phyloP scores from a whole-genome alignment of 2,888 invertebrate species.

The Drosophila quasianomalipes region DNA sequence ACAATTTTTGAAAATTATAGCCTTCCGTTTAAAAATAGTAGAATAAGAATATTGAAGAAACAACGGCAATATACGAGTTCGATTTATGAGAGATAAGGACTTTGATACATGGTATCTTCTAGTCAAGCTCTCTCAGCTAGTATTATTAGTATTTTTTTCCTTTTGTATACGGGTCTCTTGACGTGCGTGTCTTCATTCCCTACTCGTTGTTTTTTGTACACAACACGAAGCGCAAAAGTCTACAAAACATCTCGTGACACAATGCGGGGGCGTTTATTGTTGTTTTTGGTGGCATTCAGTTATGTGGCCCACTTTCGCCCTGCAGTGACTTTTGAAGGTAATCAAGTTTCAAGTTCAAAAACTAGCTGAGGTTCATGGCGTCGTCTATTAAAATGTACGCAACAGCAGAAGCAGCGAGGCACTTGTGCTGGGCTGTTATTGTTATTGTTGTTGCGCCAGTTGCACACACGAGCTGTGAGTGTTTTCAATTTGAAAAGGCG shows the following conservation, averaged over 20 bases:
- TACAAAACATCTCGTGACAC: slow-evolving; percentile 73
- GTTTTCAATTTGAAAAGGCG: slow-evolving; percentile 64
- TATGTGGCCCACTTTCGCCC: slow-evolving; percentile 44
- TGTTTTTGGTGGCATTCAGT: slow-evolving; percentile 30
- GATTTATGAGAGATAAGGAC: background rate
- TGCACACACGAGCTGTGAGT: slow-evolving; percentile 29
- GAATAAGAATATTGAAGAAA: background rate
- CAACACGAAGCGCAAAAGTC: slow-evolving; percentile 47
- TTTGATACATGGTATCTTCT: slow-evolving; percentile 1
- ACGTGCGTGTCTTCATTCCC: slow-evolving; percentile 64
- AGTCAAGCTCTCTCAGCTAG: background rate
- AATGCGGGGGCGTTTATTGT: slow-evolving; percentile 56
- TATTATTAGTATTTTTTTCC: slow-evolving; percentile 1
- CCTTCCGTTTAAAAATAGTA: background rate
- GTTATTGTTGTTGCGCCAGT: slow-evolving; percentile 57
- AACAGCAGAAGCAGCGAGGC: slow-evolving; percentile 18
- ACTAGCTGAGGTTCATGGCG: slow-evolving; percentile 72
- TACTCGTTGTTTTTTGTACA: slow-evolving; percentile 28
- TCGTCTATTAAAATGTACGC: slow-evolving; percentile 49
- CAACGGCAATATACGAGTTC: background rate
- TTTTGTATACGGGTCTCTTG: slow-evolving; percentile 51
- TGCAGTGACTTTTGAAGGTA: slow-evolving; percentile 76
- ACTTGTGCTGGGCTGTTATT: slow-evolving; percentile 23
- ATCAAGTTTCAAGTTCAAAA: slow-evolving; percentile 81
- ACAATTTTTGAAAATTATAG: background rate